Evolutionary conservation across 2,113 vertebrate species (phyloP).

Genomic region (Clarias batrachus): DNA sequence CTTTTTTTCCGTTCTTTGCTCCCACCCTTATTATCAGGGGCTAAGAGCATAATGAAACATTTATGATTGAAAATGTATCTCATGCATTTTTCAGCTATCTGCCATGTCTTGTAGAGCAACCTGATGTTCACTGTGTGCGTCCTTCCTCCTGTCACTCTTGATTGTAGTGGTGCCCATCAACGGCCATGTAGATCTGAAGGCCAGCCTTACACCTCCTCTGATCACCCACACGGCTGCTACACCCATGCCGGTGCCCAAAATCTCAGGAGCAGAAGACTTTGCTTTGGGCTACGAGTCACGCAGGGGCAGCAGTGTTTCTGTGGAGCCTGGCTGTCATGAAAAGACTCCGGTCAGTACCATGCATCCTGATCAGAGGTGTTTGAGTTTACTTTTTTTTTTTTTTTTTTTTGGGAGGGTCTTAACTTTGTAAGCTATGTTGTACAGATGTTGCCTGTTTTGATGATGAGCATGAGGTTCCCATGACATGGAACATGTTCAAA

Average conservation of each 20-base stretch:
- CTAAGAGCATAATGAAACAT: constrained; percentile 39
- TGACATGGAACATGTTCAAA: too few relatives aligned
- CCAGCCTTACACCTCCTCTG: constrained; percentile 87
- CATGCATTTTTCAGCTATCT: constrained; percentile 46
- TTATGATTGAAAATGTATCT: constrained; percentile 36
- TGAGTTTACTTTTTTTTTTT: not conserved
- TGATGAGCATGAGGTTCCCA: too few relatives aligned
- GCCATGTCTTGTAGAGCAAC: constrained; percentile 35
- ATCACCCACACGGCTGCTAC: constrained; percentile 97
- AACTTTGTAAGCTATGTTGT: not conserved
- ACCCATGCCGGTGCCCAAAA: constrained; percentile 91
- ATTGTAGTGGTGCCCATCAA: constrained; percentile 81
- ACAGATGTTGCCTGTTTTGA: not conserved
- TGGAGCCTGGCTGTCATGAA: constrained; percentile 77
- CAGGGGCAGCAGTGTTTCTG: constrained; percentile 80
- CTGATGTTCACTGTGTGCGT: constrained; percentile 27
- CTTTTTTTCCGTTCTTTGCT: constrained; percentile 3
- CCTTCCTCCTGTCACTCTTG: constrained; percentile 5
- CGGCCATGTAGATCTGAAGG: constrained; percentile 85
- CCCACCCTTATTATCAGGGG: not conserved
- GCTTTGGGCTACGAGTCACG: constrained; percentile 71
- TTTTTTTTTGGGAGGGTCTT: not conserved
- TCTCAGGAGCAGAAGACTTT: constrained; percentile 74
- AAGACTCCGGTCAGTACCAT: constrained; percentile 83
- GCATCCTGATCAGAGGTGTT: not conserved